Evolutionary conservation across 1,140 invertebrate species (phyloP).

Genomic region (Telenomus remus): DNA sequence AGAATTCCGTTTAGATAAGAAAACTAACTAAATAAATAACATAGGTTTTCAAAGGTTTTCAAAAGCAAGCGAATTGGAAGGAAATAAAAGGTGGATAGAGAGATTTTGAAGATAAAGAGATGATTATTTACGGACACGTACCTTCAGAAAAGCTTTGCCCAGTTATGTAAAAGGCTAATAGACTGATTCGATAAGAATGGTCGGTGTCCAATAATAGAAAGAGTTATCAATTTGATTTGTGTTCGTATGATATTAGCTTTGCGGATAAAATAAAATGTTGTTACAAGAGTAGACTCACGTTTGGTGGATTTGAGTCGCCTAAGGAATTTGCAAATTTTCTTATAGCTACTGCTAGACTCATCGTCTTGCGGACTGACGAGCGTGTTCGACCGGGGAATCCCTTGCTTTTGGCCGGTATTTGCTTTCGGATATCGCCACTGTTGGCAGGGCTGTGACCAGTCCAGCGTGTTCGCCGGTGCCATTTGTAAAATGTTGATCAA

Average conservation of each 20-base stretch:
- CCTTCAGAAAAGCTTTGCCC: constrained; percentile 5
- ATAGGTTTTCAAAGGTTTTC: too few relatives aligned
- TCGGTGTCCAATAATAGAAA: constrained; percentile 13
- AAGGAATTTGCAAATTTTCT: constrained; percentile 72
- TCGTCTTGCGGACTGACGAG: constrained; percentile 63
- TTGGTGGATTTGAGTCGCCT: constrained; percentile 64
- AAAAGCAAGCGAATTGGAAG: too few relatives aligned
- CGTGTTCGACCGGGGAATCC: constrained; percentile 59
- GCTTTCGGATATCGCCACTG: constrained; percentile 70
- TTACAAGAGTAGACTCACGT: constrained; percentile 63
- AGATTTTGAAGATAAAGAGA: constrained; percentile 1
- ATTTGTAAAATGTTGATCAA: constrained; percentile 36
- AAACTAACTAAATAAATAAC: background rate
- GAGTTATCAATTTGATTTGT: background rate
- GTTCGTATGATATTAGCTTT: background rate
- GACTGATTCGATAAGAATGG: constrained; percentile 12
- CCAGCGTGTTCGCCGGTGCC: constrained; percentile 67
- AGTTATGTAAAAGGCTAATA: constrained; percentile 19
- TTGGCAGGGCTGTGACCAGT: constrained; percentile 71
- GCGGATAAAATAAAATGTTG: too few relatives aligned
- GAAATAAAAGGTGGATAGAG: too few relatives aligned
- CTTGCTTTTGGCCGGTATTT: constrained; percentile 54
- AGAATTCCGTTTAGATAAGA: background rate
- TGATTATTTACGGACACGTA: constrained; percentile 15
- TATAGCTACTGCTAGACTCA: constrained; percentile 66